These are phyloP conservation scores for Lasioglossum marginatum DNA, from an alignment of 2,888 invertebrate species.

Conservation along the genomic window DNA sequence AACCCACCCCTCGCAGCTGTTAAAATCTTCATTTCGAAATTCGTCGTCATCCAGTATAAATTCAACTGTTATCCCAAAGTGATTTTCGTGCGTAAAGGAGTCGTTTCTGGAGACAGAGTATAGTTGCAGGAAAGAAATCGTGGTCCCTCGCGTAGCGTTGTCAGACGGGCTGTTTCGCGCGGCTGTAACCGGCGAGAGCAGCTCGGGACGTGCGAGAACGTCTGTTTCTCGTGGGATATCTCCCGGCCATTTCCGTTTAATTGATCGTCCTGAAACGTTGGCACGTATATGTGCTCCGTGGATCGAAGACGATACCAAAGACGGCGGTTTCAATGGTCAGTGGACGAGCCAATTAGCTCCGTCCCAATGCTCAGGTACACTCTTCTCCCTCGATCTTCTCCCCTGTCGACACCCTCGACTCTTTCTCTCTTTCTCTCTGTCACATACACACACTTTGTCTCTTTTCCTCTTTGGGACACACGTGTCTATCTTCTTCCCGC, in stretches of 20 bases:
- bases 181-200: constrained; percentile 43
- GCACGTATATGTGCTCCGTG: constrained; percentile 75
- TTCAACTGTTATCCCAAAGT: not conserved
- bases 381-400: constrained; percentile 60
- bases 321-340: constrained; percentile 79
- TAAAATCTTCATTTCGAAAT: not conserved
- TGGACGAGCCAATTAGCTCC: constrained; percentile 83
- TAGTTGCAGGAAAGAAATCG: not conserved
- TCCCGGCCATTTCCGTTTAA: constrained; percentile 78
- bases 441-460: no score
- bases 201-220: constrained; percentile 74
- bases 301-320: constrained; percentile 71
- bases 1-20: not conserved
- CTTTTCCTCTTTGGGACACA: not conserved
- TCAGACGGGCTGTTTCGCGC: constrained; percentile 22
- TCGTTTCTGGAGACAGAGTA: not conserved
- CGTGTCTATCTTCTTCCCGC: constrained; percentile 32
- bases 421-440: not conserved
- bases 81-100: not conserved
- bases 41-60: not conserved
- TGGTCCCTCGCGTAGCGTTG: constrained; percentile 9
- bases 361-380: constrained; percentile 78
- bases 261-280: constrained; percentile 78
- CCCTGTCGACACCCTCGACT: constrained; percentile 26
- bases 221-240: constrained; percentile 76